A percentile compares a stretch with the other conserved stretches of the same genome.
These are phyloP conservation scores for Epirrhoe alternata DNA, from an alignment of 2,888 invertebrate species.

Conservation along the genomic window DNA sequence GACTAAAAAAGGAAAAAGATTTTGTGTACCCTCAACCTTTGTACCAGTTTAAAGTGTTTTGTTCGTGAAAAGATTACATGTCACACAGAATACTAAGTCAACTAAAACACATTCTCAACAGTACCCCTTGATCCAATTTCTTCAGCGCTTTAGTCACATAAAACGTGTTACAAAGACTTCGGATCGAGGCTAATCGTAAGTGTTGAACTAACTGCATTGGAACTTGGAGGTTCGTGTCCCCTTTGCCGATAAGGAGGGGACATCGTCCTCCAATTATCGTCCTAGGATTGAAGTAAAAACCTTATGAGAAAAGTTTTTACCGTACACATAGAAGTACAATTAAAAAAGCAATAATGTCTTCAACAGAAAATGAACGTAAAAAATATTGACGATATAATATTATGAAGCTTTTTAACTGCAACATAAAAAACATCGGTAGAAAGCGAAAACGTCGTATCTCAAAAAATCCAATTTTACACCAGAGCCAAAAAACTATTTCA, in stretches of 20 bases:
- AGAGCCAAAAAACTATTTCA: too few relatives aligned
- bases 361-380: too few relatives aligned
- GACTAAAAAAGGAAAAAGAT: slow-evolving; percentile 3
- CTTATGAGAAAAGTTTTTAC: not conserved
- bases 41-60: too few relatives aligned
- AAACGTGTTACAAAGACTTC: slow-evolving; percentile 26
- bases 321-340: not conserved
- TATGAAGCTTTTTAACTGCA: too few relatives aligned
- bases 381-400: too few relatives aligned
- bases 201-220: slow-evolving; percentile 44
- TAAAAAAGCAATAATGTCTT: too few relatives aligned
- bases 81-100: not conserved
- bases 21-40: not conserved
- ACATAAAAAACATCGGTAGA: too few relatives aligned
- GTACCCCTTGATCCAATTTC: slow-evolving; percentile 13
- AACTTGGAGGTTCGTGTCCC: slow-evolving; percentile 34
- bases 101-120: not conserved
- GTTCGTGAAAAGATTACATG: not conserved
- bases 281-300: slow-evolving; percentile 46
- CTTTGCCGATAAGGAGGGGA: slow-evolving; percentile 34
- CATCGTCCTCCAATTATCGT: slow-evolving; percentile 50
- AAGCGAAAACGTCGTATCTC: too few relatives aligned
- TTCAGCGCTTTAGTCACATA: slow-evolving; percentile 14
- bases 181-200: slow-evolving; percentile 37
- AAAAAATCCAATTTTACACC: too few relatives aligned